A percentile compares a stretch with the other conserved stretches of the same genome.
Conservation (phyloP, 2,113 vertebrate species). For the Scolopax mira region DNA sequence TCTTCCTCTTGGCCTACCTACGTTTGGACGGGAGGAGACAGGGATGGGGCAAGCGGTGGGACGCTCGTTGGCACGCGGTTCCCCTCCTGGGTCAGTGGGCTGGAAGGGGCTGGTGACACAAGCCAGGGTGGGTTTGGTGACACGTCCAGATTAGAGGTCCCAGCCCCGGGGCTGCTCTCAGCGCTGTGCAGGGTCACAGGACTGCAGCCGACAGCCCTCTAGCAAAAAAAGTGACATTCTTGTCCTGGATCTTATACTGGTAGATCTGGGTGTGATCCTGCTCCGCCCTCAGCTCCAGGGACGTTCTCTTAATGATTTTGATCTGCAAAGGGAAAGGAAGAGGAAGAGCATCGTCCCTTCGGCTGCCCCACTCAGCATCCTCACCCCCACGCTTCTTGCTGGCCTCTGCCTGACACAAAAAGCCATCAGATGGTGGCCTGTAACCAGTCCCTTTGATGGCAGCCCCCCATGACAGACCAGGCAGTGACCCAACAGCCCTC, state of each 20-base stretch:
- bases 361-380: neutral
- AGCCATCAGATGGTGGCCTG: neutral
- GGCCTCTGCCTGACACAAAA: neutral
- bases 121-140: neutral
- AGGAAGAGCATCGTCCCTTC: neutral
- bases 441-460: neutral
- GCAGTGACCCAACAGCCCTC: neutral
- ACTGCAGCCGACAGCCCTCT: conserved; percentile 87
- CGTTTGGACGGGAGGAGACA: neutral
- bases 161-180: fast-evolving
- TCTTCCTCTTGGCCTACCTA: neutral
- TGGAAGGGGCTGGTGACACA: neutral
- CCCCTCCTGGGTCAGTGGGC: neutral
- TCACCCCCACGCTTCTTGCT: fast-evolving
- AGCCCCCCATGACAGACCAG: neutral
- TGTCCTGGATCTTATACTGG: conserved; percentile 95
- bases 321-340: conserved; percentile 72
- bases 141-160: neutral
- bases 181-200: conserved; percentile 60
- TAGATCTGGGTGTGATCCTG: conserved; percentile 71
- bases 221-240: conserved; percentile 88
- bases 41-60: neutral
- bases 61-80: fast-evolving
- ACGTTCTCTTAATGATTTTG: conserved; percentile 78
- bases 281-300: neutral